Base-by-base conservation (phyloP, 2,888 invertebrate genomes). In the Leptarthrus brevirostris region DNA sequence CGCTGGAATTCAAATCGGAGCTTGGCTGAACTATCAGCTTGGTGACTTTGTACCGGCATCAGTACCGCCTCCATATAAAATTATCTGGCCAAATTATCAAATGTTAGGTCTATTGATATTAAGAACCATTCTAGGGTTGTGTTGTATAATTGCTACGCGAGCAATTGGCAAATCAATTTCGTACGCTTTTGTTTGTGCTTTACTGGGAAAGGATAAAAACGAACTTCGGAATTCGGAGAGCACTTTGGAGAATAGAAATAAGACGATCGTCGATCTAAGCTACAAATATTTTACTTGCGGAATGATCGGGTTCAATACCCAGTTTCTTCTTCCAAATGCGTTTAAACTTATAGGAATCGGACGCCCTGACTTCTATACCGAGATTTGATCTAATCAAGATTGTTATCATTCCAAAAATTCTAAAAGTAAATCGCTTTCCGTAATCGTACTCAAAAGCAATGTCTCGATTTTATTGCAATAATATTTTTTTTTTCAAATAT, bases 231-330 rank as follows among this genome's bases (percentile, higher is more conserved):
- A 89, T 78, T 90, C 91, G 0, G 88, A 89, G 78, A 87, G 91
- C 82, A 89, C 88, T 14, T 84, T 90, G 58, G 87, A 90, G 78
- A 91, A 92, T 81, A 89, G 89, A 79, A 89, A 91, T 79, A 92
- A 93, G 82, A 89, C 91, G 64, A 87, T 91, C 30, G 91, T 95
- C 0, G 96, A 96, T 81, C 87, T 95, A 77, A 89, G 92, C 74
- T 92, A 92, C 81, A 95, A 94, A 82, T 96, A 93, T 84, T 86
- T 95, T 75, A 91, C 92, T 24, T 96, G 93, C 82, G 90, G 90
- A 3, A 87, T 91, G 81, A 91, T 96, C 53, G 94, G 96, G 0
- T 89, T 95, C 78, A 92, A 91, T 82, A 91, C 92, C 1, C 88
- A 92, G 0, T 94, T 91, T 82, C 83, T 92, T 56, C 87, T 94